These are phyloP conservation scores for Neocloeon triangulifer DNA, from an alignment of 1,140 invertebrate genomes.

Conservation along the genomic window DNA sequence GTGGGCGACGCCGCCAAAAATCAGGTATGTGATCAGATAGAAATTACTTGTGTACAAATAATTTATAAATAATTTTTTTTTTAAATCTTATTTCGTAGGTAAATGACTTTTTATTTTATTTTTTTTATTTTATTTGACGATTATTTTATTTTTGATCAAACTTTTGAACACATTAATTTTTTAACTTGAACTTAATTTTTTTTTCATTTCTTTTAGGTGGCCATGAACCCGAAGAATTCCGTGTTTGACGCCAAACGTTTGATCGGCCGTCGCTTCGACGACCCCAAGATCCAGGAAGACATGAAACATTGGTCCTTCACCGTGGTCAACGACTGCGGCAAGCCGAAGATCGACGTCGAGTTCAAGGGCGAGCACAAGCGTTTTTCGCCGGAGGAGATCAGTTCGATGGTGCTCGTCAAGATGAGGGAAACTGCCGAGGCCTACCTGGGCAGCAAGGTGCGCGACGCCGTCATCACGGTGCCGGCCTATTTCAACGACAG, in stretches of 20 bases:
- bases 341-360: constrained; percentile 52
- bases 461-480: constrained; percentile 42
- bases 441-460: constrained; percentile 26
- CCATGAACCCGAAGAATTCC: constrained; percentile 69
- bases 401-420: constrained; percentile 63
- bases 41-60: no score
- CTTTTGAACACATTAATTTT: no score
- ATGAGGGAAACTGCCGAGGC: no score
- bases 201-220: no score
- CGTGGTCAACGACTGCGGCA: constrained; percentile 38
- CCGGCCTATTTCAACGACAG: no score
- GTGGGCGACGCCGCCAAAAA: constrained; percentile 48
- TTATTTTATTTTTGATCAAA: constrained; percentile 2
- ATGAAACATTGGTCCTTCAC: constrained; percentile 63
- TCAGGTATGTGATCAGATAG: no score
- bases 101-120: background rate
- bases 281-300: constrained; percentile 47
- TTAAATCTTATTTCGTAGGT: no score
- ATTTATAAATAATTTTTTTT: no score
- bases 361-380: constrained; percentile 51
- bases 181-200: no score
- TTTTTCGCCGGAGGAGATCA: constrained; percentile 69
- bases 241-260: constrained; percentile 62
- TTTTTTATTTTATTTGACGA: background rate
- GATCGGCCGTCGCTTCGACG: constrained; percentile 54